A percentile compares a stretch with the other conserved stretches of the same genome.
Conservation (phyloP, 2,888 invertebrate genomes). For the Pristionchus japonicus region DNA sequence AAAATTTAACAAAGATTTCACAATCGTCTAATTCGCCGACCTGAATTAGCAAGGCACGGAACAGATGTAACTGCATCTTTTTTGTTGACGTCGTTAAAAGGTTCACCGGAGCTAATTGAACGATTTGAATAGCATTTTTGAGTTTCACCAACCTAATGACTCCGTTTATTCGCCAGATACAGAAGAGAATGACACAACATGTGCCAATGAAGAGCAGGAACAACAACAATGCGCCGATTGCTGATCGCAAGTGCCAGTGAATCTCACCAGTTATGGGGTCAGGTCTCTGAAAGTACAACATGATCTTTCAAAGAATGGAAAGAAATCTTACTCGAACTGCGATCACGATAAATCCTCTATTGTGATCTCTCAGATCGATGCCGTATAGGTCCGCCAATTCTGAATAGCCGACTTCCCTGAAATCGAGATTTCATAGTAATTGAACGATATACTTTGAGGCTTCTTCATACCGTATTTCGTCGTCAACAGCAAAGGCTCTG, state of each 20-base stretch:
- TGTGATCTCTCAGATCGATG: neutral
- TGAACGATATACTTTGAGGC: neutral
- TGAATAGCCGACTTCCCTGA: neutral
- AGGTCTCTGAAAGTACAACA: no score
- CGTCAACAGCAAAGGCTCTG: neutral
- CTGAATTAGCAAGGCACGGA: neutral
- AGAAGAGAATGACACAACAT: neutral
- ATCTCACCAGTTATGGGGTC: no score
- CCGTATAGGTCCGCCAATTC: neutral
- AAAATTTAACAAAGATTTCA: neutral
- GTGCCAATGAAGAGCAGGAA: neutral
- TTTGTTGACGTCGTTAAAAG: neutral
- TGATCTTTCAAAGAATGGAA: no score
- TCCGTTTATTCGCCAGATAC: neutral
- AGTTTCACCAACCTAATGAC: neutral
- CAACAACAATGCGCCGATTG: neutral
- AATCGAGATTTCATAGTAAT: neutral
- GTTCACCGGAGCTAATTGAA: neutral
- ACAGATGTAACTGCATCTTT: neutral
- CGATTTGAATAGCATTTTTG: no score
- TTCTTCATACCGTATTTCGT: neutral
- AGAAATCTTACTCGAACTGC: neutral
- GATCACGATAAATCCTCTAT: neutral
- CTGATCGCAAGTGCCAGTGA: no score
- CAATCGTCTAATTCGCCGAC: neutral